Evolutionary conservation across 2,888 invertebrate genomes (phyloP), one percentile per base, ranked within the genome.

Genomic region (Lumbricus terrestris): DNA sequence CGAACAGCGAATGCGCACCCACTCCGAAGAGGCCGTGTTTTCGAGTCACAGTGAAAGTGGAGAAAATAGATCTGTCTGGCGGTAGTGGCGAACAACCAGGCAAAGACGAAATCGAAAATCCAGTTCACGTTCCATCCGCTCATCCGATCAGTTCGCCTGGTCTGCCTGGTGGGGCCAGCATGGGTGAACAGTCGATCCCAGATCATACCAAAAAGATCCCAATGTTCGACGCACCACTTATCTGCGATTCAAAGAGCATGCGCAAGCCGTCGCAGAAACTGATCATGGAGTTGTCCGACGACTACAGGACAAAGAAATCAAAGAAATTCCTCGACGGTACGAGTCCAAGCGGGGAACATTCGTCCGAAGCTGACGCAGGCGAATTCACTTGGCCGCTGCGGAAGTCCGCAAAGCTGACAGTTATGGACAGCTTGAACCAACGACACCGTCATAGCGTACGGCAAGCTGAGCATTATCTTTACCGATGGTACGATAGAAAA

Each of bases 231-330:
- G 90, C 90, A 20, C 91, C 92, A 16, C 89, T 91, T 33, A 90
- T 91, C 0, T 92, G 94, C 11, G 93, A 93, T 91, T 94, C 94
- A 2, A 95, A 95, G 91, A 92, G 95, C 16, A 93, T 93, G 42
- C 93, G 94, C 38, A 94, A 94, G 91, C 94, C 94, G 0, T 94
- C 94, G 92, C 92, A 93, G 20, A 94, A 94, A 89, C 91, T 95
- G 82, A 92, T 93, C 85, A 91, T 93, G 91, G 93, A 93, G 89
- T 85, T 93, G 37, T 90, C 92, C 1, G 92, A 92, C 29, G 92
- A 92, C 37, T 85, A 35, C 37, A 33, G 23, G 2, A 35, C 37
- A 37, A 85, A 35, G 35, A 85, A 37, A 23, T 85, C 85, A 34
- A 85, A 37, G 37, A 85, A 37, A 37, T 85, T 23, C 23, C 35